Evolutionary conservation across 2,797 vertebrate species (phyloP).

Genomic region (Danio kyathit): DNA sequence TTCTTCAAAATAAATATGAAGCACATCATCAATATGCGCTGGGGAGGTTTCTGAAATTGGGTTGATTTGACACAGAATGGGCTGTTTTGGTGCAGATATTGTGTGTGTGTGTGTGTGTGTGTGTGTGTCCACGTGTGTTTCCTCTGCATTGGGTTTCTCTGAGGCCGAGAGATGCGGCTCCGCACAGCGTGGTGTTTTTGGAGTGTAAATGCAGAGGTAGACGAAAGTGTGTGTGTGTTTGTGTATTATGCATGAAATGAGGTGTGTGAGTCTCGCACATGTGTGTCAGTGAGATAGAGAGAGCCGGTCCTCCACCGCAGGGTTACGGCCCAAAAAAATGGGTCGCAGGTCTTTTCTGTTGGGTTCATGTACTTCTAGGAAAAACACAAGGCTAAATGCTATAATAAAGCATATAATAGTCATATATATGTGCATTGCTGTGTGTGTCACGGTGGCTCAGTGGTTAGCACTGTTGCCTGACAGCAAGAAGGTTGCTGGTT

Average conservation of each 20-base stretch:
- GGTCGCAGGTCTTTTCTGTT: not conserved
- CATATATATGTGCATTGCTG: conserved; percentile 6
- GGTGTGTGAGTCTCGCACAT: not conserved
- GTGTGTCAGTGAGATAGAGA: conserved; percentile 13
- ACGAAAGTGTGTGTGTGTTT: conserved; percentile 20
- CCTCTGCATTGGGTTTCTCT: not conserved
- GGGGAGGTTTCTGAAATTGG: too few relatives aligned
- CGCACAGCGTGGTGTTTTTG: conserved; percentile 56
- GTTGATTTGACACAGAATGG: too few relatives aligned
- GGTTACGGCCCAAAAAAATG: conserved; percentile 5
- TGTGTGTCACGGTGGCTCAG: too few relatives aligned
- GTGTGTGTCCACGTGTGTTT: too few relatives aligned
- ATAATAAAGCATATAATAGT: not conserved
- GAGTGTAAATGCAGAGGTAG: conserved; percentile 37
- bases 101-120: too few relatives aligned
- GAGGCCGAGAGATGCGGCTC: conserved; percentile 1
- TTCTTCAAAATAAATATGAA: too few relatives aligned
- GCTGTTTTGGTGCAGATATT: too few relatives aligned
- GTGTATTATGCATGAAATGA: conserved; percentile 19
- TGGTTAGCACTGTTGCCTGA: too few relatives aligned
- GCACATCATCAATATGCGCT: too few relatives aligned
- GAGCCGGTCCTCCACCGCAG: not conserved
- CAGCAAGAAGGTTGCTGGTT: too few relatives aligned
- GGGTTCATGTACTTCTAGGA: not conserved
- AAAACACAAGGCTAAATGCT: not conserved